These are phyloP conservation scores for Lasioglossum villosulum DNA, from an alignment of 2,888 invertebrate genomes.

Conservation along the genomic window DNA sequence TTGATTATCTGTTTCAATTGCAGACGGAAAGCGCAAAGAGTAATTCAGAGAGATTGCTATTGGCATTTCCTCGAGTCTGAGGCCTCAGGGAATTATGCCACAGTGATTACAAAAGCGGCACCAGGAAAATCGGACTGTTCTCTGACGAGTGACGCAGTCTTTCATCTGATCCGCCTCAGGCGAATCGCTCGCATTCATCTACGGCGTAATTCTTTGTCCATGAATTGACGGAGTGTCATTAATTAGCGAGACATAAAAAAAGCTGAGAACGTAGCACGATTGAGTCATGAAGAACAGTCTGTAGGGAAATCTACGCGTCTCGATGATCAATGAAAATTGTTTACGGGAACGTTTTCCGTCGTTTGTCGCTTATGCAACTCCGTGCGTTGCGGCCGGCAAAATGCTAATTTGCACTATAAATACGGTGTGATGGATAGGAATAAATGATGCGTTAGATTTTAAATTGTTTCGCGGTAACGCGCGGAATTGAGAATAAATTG, in stretches of 20 bases:
- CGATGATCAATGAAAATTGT: not conserved
- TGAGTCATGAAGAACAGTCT: constrained; percentile 24
- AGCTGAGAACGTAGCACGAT: constrained; percentile 11
- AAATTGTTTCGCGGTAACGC: not conserved
- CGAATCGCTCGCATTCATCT: not conserved
- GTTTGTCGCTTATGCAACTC: not conserved
- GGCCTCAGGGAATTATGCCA: not conserved
- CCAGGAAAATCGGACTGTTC: not conserved
- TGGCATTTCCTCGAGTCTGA: not conserved
- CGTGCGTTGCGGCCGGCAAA: not conserved
- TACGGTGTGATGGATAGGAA: not conserved
- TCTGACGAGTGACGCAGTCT: not conserved
- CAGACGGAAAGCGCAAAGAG: not conserved
- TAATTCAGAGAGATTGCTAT: not conserved
- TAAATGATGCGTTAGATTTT: not conserved
- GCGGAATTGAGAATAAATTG: not conserved
- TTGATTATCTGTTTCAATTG: not conserved
- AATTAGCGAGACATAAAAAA: not conserved
- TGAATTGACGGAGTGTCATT: constrained; percentile 26
- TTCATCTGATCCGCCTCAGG: not conserved
- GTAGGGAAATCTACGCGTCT: not conserved
- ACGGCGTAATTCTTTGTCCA: constrained; percentile 39
- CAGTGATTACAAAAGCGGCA: not conserved
- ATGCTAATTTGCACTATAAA: not conserved
- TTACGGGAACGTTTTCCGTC: not conserved